These are phyloP conservation scores for Schmidtea mediterranea DNA, from an alignment of 1,140 invertebrate genomes.

Conservation along the genomic window DNA sequence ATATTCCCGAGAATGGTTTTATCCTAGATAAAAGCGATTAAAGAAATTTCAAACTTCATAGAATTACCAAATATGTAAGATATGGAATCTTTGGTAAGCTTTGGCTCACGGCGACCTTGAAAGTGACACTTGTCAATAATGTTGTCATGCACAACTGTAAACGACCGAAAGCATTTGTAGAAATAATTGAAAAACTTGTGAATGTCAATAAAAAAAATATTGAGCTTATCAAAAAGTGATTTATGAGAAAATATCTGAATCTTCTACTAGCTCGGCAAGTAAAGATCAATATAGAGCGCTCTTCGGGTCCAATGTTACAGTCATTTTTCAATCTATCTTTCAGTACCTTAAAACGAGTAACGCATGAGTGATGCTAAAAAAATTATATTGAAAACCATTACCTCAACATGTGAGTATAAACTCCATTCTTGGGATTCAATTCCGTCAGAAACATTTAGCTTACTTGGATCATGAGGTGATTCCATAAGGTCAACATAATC, in stretches of 20 bases:
- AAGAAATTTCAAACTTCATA: too few relatives aligned
- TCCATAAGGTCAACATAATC: not conserved
- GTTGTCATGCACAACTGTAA: conserved; percentile 9
- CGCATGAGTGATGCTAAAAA: too few relatives aligned
- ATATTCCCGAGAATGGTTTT: too few relatives aligned
- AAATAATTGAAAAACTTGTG: not conserved
- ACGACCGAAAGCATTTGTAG: conserved; percentile 4
- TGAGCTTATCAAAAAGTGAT: not conserved
- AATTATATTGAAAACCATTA: too few relatives aligned
- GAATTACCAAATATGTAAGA: conserved; percentile 8
- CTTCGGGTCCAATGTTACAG: conserved; percentile 1
- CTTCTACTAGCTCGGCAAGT: conserved; percentile 2
- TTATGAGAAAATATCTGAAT: conserved; percentile 3
- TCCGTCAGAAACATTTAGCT: not conserved
- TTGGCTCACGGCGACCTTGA: conserved; percentile 9
- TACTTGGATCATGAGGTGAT: not conserved
- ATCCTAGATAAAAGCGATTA: too few relatives aligned
- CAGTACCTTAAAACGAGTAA: not conserved
- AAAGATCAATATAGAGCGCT: not conserved
- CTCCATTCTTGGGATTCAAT: conserved; percentile 1
- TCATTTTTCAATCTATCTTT: not conserved
- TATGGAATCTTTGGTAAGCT: conserved; percentile 10
- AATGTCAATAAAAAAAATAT: conserved; percentile 3
- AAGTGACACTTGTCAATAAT: conserved; percentile 10
- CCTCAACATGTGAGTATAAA: conserved; percentile 1